Evolutionary conservation across 2,113 vertebrate species (phyloP).

Genomic region (Felis catus): DNA sequence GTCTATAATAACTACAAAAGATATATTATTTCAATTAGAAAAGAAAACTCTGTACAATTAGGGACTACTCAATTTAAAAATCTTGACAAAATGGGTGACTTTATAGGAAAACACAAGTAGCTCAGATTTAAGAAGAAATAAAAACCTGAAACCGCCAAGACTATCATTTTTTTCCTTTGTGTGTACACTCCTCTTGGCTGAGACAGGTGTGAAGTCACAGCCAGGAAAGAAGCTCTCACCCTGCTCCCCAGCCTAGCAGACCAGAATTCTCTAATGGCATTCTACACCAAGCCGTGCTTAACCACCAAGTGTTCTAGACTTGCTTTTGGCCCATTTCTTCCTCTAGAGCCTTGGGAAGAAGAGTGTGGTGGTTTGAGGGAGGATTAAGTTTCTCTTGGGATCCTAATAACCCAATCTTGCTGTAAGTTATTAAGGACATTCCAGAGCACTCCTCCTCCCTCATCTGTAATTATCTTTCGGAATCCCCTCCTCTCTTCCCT

Average conservation of each 20-base stretch:
- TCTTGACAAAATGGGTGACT: neutral
- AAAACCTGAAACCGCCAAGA: neutral
- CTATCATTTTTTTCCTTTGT: neutral
- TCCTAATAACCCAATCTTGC: neutral
- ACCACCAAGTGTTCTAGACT: neutral
- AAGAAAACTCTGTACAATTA: neutral
- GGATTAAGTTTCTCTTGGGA: neutral
- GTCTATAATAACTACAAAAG: neutral
- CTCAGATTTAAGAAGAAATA: neutral
- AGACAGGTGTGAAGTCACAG: neutral
- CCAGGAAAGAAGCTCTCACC: neutral
- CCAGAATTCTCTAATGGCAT: neutral
- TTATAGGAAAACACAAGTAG: neutral
- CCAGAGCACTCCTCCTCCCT: neutral
- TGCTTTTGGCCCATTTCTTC: neutral
- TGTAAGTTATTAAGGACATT: neutral
- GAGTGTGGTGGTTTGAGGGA: neutral
- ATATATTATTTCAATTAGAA: neutral
- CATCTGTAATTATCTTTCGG: neutral
- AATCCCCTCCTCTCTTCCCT: neutral
- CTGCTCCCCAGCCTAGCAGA: neutral
- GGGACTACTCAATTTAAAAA: neutral
- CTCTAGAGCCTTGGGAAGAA: neutral
- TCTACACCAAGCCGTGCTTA: neutral
- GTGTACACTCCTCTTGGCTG: neutral